phyloP scores from a whole-genome alignment of 2,797 vertebrate species.

The Coreius guichenoti region DNA sequence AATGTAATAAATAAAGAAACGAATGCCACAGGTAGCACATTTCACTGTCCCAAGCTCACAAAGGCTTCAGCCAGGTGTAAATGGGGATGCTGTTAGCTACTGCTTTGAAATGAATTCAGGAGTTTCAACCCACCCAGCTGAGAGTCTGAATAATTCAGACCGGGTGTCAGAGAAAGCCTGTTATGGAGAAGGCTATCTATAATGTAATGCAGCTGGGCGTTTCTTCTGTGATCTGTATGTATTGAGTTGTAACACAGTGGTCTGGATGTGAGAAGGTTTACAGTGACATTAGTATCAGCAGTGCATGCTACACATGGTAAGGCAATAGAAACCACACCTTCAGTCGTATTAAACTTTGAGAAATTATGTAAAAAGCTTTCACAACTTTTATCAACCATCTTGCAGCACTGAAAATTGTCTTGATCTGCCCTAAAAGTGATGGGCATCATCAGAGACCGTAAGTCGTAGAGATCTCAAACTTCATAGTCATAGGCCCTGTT shows the following conservation, averaged over 20 bases:
- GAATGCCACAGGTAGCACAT: too few species aligned
- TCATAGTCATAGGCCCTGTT: too few species aligned
- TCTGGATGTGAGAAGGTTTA: slow-evolving; percentile 17
- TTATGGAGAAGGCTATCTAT: slow-evolving; percentile 61
- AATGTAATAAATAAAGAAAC: background rate
- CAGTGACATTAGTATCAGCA: background rate
- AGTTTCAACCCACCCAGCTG: slow-evolving; percentile 35
- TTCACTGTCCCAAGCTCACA: background rate
- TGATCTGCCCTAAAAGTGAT: too few species aligned
- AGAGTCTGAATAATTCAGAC: slow-evolving; percentile 66
- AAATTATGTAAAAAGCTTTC: background rate
- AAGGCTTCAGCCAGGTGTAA: slow-evolving; percentile 1
- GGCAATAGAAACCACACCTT: background rate
- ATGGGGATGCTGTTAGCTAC: background rate
- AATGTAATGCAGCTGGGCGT: slow-evolving; percentile 59
- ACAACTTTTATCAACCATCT: background rate
- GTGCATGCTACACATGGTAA: background rate
- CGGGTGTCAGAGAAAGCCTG: slow-evolving; percentile 56
- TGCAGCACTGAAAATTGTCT: background rate
- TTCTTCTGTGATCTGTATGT: slow-evolving; percentile 21
- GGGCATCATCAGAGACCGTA: background rate
- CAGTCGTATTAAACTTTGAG: background rate
- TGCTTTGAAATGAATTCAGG: slow-evolving; percentile 40
- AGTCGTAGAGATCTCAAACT: background rate
- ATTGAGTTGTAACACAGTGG: slow-evolving; percentile 31